Evolutionary conservation across 2,888 invertebrate genomes (phyloP).

Genomic region (Germaria angustata): DNA sequence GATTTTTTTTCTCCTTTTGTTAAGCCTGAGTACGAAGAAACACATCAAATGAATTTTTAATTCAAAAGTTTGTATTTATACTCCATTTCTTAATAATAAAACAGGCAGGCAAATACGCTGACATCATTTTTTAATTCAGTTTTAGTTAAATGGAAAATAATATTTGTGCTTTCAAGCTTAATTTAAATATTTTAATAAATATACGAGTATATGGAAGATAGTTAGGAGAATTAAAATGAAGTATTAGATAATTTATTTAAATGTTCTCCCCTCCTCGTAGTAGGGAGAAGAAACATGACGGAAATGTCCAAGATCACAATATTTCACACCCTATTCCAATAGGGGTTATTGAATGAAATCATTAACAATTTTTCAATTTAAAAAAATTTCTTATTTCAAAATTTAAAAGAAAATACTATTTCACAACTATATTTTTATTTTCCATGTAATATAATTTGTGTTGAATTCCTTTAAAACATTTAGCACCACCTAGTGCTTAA

Average conservation of each 20-base stretch:
- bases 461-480: background rate
- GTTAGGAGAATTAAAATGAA: no score
- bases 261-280: background rate
- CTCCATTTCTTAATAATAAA: conserved; percentile 5
- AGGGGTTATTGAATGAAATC: no score
- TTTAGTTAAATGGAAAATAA: background rate
- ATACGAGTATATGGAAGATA: background rate
- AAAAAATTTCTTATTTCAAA: no score
- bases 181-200: background rate
- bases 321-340: no score
- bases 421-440: background rate
- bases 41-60: conserved; percentile 35
- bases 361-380: background rate
- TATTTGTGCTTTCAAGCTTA: background rate
- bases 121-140: conserved; percentile 21
- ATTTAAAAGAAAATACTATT: no score
- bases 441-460: conserved; percentile 6
- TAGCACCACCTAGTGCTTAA: background rate
- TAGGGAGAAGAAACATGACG: background rate
- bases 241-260: no score
- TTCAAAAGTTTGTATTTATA: conserved; percentile 28
- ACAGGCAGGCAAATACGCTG: background rate
- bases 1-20: background rate
- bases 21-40: background rate
- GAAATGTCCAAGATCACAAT: no score